Conservation (phyloP, 2,888 invertebrate genomes). For the Oegoconia quadripuncta region DNA sequence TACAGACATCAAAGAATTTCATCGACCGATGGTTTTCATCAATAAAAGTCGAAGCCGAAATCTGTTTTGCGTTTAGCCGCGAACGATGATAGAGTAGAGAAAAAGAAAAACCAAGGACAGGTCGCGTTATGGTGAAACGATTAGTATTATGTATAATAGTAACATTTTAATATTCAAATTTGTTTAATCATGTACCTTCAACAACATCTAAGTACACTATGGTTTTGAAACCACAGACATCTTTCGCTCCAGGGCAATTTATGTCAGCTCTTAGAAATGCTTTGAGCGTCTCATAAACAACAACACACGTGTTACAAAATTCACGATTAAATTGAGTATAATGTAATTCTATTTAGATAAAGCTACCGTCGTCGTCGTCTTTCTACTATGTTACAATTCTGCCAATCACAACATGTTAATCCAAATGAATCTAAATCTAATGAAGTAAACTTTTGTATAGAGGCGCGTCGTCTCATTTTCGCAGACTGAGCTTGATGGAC, state of each 20-base stretch:
- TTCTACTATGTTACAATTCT: neutral
- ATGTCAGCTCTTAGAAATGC: no score
- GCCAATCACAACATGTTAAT: neutral
- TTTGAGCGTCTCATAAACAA: no score
- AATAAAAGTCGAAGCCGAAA: constrained; percentile 37
- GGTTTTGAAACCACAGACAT: no score
- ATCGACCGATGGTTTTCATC: constrained; percentile 46
- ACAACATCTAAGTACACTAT: no score
- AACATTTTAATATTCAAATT: no score
- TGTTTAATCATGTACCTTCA: no score
- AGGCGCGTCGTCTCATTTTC: constrained; percentile 30
- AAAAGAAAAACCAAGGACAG: constrained; percentile 25
- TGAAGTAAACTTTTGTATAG: neutral
- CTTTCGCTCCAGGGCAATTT: no score
- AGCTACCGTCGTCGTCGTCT: no score
- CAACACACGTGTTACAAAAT: no score
- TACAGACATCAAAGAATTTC: constrained; percentile 52
- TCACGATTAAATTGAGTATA: no score
- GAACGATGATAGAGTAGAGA: constrained; percentile 46
- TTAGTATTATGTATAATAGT: no score
- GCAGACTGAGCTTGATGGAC: constrained; percentile 31
- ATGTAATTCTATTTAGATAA: no score
- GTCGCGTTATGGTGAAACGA: constrained; percentile 18
- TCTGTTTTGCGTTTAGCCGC: constrained; percentile 48
- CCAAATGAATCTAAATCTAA: neutral